These are phyloP conservation scores for Gymnopithys bicolor DNA, from an alignment of 2,797 vertebrate species.

Conservation along the genomic window DNA sequence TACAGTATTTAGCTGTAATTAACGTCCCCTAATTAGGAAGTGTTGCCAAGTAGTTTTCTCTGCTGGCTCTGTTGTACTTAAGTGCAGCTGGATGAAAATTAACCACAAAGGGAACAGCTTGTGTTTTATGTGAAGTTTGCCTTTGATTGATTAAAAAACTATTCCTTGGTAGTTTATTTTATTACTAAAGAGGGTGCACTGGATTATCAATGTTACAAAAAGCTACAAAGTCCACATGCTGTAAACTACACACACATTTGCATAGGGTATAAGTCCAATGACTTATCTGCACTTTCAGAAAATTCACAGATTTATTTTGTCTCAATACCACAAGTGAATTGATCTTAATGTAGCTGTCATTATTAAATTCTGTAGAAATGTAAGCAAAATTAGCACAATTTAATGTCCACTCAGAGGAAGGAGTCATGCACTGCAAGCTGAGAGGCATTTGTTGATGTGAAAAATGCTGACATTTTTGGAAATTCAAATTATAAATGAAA, in stretches of 20 bases:
- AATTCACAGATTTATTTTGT: conserved; percentile 43
- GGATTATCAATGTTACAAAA: conserved; percentile 57
- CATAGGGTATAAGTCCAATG: not conserved
- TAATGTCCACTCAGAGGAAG: conserved; percentile 54
- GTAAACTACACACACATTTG: not conserved
- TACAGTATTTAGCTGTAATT: conserved; percentile 81
- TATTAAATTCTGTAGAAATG: conserved; percentile 28
- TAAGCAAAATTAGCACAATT: conserved; percentile 51
- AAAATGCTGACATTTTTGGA: conserved; percentile 76
- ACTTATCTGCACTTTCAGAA: not conserved
- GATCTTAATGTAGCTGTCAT: conserved; percentile 10
- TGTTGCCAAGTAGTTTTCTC: conserved; percentile 79
- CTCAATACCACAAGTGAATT: not conserved
- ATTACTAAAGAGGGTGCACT: conserved; percentile 62
- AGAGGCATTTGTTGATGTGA: conserved; percentile 69
- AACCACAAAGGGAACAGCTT: conserved; percentile 82
- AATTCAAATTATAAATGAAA: conserved; percentile 78
- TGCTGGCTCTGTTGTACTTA: conserved; percentile 77
- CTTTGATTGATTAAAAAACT: conserved; percentile 79
- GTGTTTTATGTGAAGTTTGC: conserved; percentile 79
- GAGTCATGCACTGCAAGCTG: conserved; percentile 48
- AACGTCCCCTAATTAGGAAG: conserved; percentile 80
- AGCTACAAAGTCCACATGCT: conserved; percentile 37
- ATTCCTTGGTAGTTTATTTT: conserved; percentile 72
- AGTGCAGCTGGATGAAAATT: conserved; percentile 80